Base-by-base conservation (phyloP, 2,113 vertebrate species). In the Baryphthengus martii region DNA sequence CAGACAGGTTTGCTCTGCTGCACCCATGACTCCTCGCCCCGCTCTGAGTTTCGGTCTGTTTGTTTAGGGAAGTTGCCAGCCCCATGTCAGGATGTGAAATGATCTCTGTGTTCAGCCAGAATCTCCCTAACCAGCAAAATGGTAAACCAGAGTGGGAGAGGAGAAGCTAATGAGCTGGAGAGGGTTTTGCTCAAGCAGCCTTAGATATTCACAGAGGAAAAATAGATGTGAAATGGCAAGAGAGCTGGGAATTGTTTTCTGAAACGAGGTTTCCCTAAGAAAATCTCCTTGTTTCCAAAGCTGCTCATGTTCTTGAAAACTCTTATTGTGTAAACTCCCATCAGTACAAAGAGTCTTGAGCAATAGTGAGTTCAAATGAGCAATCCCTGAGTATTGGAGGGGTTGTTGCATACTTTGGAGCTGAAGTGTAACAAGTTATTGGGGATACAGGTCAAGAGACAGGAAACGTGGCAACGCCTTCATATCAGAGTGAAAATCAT, bases 1-100 rank as follows among this genome's bases (percentile, higher is more conserved):
- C 20, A 6, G 67, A 35, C 92, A 71, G 88, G 93, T 91, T 91
- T 94, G 82, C 75, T 92, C 63, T 95, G 78, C 82, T 96, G 7
- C 9, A 1, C 63, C 93, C 1, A 0, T 82, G 73, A 29, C 76
- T 90, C 58, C 74, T 89, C 49, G 8, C 47, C 40, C 13, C 2
- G 0, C 9, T 3, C 56, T 3, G 3, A 37, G 28, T n/a, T 90
- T 87, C 40, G 4, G n/a, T n/a, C 3, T 88, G 63, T 91, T 94
- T 93, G 63, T 92, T 93, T 82, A 67, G 82, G 88, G 47, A 86
- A 78, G 63, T 13, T 95, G 75, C 88, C 77, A 92, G 86, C 70
- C 55, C 50, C 1, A 1, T 58, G 81, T 26, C 66, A 72, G 78
- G 53, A 35, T 35, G 39, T 58, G 65, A 80, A 86, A 49, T 25